These are phyloP conservation scores for Heliconius hewitsoni DNA, from an alignment of 1,140 invertebrate genomes.

Conservation along the genomic window DNA sequence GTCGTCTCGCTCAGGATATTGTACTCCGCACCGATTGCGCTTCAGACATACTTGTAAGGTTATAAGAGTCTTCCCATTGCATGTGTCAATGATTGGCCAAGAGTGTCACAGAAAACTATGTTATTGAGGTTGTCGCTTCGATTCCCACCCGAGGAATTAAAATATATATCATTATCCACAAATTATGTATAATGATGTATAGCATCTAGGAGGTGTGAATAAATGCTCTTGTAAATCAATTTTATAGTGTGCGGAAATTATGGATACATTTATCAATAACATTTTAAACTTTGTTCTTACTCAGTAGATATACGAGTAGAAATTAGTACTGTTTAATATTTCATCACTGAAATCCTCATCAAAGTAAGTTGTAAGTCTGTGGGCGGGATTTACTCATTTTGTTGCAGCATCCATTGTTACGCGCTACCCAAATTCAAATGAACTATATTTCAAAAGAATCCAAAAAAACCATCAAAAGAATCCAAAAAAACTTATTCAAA, in stretches of 20 bases:
- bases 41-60: slow-evolving; percentile 2
- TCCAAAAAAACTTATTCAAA: not conserved
- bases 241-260: too few species aligned
- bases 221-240: too few species aligned
- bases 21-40: slow-evolving; percentile 1
- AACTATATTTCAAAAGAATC: not conserved
- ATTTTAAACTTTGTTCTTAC: not conserved
- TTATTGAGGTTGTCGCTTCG: too few species aligned
- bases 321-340: not conserved
- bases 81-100: not conserved
- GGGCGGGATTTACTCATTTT: not conserved
- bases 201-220: too few species aligned
- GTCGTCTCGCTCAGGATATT: slow-evolving; percentile 12
- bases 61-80: not conserved
- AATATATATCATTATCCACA: too few species aligned
- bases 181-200: too few species aligned
- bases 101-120: too few species aligned
- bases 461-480: not conserved
- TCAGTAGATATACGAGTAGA: not conserved
- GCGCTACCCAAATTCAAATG: not conserved
- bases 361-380: not conserved
- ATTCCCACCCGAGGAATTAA: too few species aligned
- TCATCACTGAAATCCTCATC: not conserved
- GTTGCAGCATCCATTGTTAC: not conserved
- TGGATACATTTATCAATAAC: not conserved